These are phyloP conservation scores for Caenorhabditis inopinata DNA, from an alignment of 1,140 invertebrate species.

Conservation along the genomic window DNA sequence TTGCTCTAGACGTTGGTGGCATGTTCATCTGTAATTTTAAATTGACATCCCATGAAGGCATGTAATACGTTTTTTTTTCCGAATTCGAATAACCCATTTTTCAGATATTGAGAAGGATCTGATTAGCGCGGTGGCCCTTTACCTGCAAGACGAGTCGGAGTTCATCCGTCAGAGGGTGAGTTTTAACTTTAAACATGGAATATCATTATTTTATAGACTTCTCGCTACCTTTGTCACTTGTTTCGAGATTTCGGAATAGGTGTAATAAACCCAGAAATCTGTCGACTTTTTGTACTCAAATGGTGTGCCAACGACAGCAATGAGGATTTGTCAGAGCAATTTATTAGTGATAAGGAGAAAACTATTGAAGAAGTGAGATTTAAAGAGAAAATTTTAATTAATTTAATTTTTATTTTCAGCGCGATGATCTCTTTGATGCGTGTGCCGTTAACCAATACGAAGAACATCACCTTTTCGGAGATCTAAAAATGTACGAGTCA, in stretches of 20 bases:
- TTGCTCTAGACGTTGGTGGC: background rate
- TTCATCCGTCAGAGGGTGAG: background rate
- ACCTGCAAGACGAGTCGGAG: background rate
- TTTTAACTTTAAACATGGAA: too few relatives aligned
- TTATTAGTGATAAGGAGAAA: background rate
- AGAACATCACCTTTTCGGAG: conserved; percentile 21
- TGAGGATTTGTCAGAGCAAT: background rate
- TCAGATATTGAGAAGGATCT: background rate
- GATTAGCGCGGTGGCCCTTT: background rate
- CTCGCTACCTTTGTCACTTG: background rate
- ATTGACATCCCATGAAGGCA: background rate
- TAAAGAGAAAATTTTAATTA: too few relatives aligned
- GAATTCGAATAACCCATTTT: background rate
- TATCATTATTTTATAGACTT: background rate
- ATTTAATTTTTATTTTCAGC: too few relatives aligned
- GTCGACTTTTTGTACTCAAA: background rate
- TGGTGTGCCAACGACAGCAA: background rate
- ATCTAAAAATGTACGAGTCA: background rate
- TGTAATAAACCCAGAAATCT: conserved; percentile 11
- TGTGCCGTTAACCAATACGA: conserved; percentile 25
- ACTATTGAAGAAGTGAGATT: background rate
- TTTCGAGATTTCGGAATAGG: background rate
- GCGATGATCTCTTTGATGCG: conserved; percentile 24
- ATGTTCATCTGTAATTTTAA: background rate
- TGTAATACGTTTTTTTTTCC: background rate